Evolutionary conservation across 2,888 invertebrate species (phyloP), one percentile per base, ranked within the genome.

Genomic region (Matsumyia berberina): DNA sequence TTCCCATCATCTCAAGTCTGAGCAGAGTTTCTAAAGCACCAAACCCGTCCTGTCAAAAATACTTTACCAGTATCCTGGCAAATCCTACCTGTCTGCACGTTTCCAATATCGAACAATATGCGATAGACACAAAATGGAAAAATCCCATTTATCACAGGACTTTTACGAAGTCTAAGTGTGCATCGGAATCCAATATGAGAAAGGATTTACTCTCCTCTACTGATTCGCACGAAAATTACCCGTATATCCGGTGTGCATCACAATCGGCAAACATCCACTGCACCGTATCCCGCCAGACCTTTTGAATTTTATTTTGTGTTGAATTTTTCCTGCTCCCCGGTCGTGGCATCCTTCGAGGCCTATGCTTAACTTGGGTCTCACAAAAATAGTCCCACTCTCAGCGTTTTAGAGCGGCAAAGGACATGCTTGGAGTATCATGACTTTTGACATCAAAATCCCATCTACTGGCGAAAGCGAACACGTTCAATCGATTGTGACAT

Each of bases 401-500:
- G 31, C 0, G 53, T 44, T 3, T 2, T n/a, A n/a, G n/a, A n/a
- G 46, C 8, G 11, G 11, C 33, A 37, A 72, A 24, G 6, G 60
- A 24, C 12, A 53, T 53, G 11, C 17, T 11, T 46, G 66, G 66
- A 49, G 57, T 46, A 74, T 35, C 39, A 64, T 74, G 64, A 17
- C 55, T 44, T 46, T 74, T 66, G 74, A 66, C 46, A 46, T 37
- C 11, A 15, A 37, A 57, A 74, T 57, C 64, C 57, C 24, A 66
- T 74, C 19, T 64, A 9, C 53, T 29, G 15, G 44, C 29, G 42
- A 66, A 62, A 37, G 60, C 46, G 49, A 57, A 67, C 86, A 80
- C 77, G 77, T 81, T 64, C 67, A 77, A 69, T 86, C 77, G 86
- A 77, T 77, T 86, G 86, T 86, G 86, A 81, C 86, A 81, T 77